Conservation (phyloP, 2,113 vertebrate species). For the Elephantulus edwardii region DNA sequence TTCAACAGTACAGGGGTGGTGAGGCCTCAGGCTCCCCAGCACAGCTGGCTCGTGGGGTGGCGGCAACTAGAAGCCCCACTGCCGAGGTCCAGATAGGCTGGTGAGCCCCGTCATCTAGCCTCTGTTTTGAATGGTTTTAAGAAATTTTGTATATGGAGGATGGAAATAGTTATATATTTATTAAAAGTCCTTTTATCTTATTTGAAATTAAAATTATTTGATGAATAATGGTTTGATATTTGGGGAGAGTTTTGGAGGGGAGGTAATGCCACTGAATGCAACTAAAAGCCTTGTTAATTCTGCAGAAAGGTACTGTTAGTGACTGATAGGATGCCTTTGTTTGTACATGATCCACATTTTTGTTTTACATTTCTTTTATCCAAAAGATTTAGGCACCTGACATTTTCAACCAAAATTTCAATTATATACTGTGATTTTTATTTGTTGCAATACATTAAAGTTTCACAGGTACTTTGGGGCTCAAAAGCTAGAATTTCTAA, state of each 20-base stretch:
- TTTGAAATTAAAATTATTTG: constrained; percentile 88
- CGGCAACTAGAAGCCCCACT: constrained; percentile 50
- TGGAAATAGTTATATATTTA: constrained; percentile 90
- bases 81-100: constrained; percentile 77
- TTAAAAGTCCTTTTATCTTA: constrained; percentile 89
- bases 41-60: constrained; percentile 48
- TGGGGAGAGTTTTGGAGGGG: constrained; percentile 74
- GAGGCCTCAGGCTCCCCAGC: neutral
- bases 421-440: constrained; percentile 87
- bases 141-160: constrained; percentile 89
- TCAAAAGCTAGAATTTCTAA: constrained; percentile 90
- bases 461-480: constrained; percentile 94
- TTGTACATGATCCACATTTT: constrained; percentile 82
- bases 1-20: constrained; percentile 11
- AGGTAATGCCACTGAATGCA: constrained; percentile 74
- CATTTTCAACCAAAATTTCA: constrained; percentile 88
- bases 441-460: constrained; percentile 90
- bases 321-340: constrained; percentile 83
- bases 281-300: constrained; percentile 79
- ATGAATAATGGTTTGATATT: constrained; percentile 82
- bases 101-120: constrained; percentile 85
- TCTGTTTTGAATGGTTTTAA: constrained; percentile 86
- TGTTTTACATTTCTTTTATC: constrained; percentile 84
- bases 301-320: constrained; percentile 84
- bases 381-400: constrained; percentile 83